Evolutionary conservation across 1,140 invertebrate species (phyloP), one percentile per base, ranked within the genome.

Genomic region (Sweltsa coloradensis): DNA sequence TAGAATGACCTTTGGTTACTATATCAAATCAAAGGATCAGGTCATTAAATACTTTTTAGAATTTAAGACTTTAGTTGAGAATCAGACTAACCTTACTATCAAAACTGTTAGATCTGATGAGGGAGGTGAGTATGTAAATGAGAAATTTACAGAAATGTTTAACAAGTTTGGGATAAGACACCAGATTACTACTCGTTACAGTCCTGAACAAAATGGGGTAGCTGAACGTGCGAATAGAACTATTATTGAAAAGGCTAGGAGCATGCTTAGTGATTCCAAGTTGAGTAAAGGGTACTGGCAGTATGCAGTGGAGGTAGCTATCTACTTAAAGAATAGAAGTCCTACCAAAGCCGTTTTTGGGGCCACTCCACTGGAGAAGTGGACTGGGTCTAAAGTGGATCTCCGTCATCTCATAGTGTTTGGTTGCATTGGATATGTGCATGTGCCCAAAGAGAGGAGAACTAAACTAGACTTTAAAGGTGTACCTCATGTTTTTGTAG

Each of bases 61-160:
- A 51, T 57, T 51, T 40, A 61, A 44, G 47, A 43, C 21, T 44
- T 18, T 22, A 44, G 53, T 49, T 53, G 53, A 58, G 49, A 55
- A 29, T n/a, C n/a, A n/a, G n/a, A n/a, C n/a, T n/a, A n/a, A n/a
- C n/a, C n/a, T n/a, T n/a, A n/a, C n/a, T n/a, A 58, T 66, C 37
- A 61, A 58, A 45, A 47, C 18, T 23, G 23, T 68, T 1, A 59
- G 61, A 39, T 57, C 54, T 36, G 67, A 70, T 41, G 69, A 70
- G 54, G 68, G 66, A 3, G 55, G 21, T 13, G 67, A 70, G 51
- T 68, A 65, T 53, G 21, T 55, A 0, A 66, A 57, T 42, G 49
- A 52, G 13, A 42, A 55, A 1, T 62, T 69, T 45, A 50, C 58
- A 25, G 13, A 13, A 13, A 19, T 46, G 22, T 9, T 46, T n/a